Evolutionary conservation across 2,888 invertebrate genomes (phyloP).

Genomic region (Chrysotoxum bicinctum): DNA sequence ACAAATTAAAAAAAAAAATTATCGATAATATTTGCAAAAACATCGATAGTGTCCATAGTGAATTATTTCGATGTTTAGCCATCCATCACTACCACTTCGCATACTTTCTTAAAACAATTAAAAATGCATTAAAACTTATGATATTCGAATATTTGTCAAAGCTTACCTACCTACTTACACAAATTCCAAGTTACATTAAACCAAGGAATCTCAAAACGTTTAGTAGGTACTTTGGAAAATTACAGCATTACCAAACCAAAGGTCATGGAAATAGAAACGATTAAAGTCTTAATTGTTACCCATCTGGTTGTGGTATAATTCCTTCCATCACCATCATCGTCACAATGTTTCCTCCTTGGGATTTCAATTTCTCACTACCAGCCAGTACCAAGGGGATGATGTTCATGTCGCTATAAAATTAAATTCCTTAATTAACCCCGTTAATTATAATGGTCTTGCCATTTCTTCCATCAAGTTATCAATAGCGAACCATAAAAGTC

Average conservation of each 20-base stretch:
- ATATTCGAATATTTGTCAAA: no score
- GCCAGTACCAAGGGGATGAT: not conserved
- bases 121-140: no score
- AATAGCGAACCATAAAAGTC: conserved; percentile 45
- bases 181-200: no score
- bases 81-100: no score
- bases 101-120: no score
- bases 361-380: not conserved
- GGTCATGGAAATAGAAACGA: not conserved
- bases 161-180: no score
- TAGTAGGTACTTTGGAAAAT: no score
- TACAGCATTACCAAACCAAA: not conserved
- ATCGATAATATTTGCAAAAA: no score
- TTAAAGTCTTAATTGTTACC: not conserved
- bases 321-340: not conserved
- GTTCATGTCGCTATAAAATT: conserved; percentile 31
- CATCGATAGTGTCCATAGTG: no score
- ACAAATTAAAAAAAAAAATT: no score
- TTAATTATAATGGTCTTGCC: conserved; percentile 38
- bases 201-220: no score
- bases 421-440: conserved; percentile 53
- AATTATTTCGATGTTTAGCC: no score
- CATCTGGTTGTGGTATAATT: not conserved
- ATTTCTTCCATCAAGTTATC: conserved; percentile 36
- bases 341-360: not conserved